phyloP scores from a whole-genome alignment of 2,797 vertebrate genomes.

The Enoplosus armatus region DNA sequence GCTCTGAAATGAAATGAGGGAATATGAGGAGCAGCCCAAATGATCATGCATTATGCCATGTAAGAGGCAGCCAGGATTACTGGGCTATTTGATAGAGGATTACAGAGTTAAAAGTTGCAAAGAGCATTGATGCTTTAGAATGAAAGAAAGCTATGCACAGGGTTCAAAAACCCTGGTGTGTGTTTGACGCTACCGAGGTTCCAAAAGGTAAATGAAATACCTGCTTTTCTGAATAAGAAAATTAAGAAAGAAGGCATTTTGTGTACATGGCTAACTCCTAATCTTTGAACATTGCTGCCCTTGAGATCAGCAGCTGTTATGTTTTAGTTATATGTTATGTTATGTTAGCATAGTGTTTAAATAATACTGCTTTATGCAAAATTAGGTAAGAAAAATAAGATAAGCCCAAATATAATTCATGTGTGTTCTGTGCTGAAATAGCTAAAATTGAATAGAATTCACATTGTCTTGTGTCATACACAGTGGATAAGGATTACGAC shows the following conservation, averaged over 20 bases:
- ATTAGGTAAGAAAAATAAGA: not conserved
- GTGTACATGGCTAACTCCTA: not conserved
- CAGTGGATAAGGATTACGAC: constrained; percentile 53
- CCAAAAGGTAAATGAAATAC: constrained; percentile 9
- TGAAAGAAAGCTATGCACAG: constrained; percentile 67
- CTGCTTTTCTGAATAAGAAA: not conserved
- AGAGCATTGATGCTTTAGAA: constrained; percentile 80
- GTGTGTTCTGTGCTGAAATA: constrained; percentile 11
- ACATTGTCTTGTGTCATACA: constrained; percentile 39
- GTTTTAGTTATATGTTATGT: no score
- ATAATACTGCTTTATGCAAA: constrained; percentile 12
- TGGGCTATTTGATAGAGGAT: constrained; percentile 82
- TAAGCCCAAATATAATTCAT: constrained; percentile 11
- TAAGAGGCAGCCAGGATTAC: constrained; percentile 82
- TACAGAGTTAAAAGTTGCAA: constrained; percentile 83
- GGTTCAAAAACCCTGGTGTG: constrained; percentile 48
- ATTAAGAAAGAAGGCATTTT: not conserved
- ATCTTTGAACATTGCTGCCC: not conserved
- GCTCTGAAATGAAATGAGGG: constrained; percentile 68
- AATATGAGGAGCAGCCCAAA: constrained; percentile 79
- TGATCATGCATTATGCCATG: constrained; percentile 81
- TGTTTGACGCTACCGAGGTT: constrained; percentile 7
- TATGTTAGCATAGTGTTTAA: not conserved
- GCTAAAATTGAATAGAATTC: constrained; percentile 8
- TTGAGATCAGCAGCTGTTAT: not conserved